These are phyloP conservation scores for Mirounga angustirostris DNA, from an alignment of 2,113 vertebrate species.

Conservation along the genomic window DNA sequence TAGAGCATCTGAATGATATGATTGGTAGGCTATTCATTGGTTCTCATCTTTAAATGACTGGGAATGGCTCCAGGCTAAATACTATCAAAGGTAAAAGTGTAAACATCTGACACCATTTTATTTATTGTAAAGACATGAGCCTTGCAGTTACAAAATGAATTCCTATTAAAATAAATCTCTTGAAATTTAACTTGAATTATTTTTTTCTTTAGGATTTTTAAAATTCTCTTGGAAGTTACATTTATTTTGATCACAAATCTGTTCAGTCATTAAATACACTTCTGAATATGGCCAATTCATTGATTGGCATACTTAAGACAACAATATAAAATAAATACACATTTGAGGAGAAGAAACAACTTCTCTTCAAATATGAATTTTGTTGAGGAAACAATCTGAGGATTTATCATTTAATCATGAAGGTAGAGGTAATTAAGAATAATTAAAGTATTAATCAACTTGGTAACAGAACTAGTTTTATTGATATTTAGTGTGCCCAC, in stretches of 20 bases:
- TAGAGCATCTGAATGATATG: neutral
- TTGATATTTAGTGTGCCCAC: neutral
- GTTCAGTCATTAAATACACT: neutral
- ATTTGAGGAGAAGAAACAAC: neutral
- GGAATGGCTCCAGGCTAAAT: neutral
- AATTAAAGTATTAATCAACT: neutral
- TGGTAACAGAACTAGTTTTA: neutral
- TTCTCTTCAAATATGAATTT: neutral
- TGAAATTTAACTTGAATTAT: neutral
- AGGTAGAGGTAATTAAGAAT: neutral
- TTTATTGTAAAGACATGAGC: neutral
- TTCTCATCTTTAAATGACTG: neutral
- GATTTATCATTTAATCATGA: neutral
- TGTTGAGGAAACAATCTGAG: neutral
- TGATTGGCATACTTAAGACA: neutral
- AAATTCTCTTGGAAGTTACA: neutral
- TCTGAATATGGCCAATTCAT: neutral
- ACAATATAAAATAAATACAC: neutral
- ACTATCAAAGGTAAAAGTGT: neutral
- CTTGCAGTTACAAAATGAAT: neutral
- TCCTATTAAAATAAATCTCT: neutral
- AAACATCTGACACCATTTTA: neutral
- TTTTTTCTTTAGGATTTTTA: neutral
- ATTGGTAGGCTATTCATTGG: neutral
- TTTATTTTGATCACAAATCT: neutral